These are phyloP conservation scores for Campylorhamphus procurvoides DNA, from an alignment of 2,113 vertebrate species.

Conservation along the genomic window DNA sequence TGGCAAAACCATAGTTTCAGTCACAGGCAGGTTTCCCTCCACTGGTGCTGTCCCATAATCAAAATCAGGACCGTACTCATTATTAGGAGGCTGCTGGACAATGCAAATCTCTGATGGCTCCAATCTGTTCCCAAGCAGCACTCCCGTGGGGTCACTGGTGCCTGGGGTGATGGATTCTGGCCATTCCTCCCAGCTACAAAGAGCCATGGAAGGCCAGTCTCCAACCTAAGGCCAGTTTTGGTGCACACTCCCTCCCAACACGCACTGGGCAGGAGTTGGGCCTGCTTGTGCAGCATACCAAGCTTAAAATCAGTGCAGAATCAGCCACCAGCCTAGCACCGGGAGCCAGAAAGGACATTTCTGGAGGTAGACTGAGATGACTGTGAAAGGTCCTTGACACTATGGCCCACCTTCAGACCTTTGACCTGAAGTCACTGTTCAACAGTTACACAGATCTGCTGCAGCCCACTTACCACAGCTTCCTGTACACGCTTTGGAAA, in stretches of 20 bases:
- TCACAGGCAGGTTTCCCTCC: not conserved
- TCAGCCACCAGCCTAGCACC: not conserved
- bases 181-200: too few relatives aligned
- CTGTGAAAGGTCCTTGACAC: not conserved
- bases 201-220: not conserved
- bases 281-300: rapidly evolving
- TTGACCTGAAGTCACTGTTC: not conserved
- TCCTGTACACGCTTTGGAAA: not conserved
- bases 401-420: not conserved
- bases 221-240: not conserved
- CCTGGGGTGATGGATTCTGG: rapidly evolving
- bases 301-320: not conserved
- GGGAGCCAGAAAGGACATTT: not conserved
- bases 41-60: rapidly evolving
- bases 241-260: not conserved
- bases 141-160: rapidly evolving
- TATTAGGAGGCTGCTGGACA: not conserved
- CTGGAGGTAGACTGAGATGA: not conserved
- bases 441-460: not conserved
- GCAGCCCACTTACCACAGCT: not conserved
- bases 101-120: rapidly evolving
- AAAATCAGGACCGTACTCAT: not conserved
- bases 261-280: rapidly evolving
- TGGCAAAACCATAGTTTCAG: not conserved
- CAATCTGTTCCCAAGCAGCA: not conserved